Evolutionary conservation across 1,140 invertebrate genomes (phyloP).

Genomic region (Tetranychus cinnabarinus): DNA sequence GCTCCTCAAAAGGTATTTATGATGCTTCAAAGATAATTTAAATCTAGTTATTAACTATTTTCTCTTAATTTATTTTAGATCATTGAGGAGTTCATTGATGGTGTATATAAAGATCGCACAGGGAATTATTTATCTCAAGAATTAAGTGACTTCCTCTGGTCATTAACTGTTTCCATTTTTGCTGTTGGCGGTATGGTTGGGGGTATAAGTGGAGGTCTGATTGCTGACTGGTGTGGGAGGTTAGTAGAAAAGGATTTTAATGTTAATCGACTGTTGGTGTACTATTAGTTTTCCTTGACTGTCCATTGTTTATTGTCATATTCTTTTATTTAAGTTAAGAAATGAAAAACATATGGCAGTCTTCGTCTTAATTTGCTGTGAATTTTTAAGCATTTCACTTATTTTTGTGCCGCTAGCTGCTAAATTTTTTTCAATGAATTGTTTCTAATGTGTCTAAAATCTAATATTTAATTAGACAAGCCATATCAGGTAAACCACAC

Average conservation of each 20-base stretch:
- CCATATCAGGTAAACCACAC: too few relatives aligned
- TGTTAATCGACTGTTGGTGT: background rate
- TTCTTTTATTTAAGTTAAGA: background rate
- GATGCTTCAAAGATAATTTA: background rate
- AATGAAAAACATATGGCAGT: background rate
- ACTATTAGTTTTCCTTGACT: background rate
- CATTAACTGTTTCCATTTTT: slow-evolving; percentile 76
- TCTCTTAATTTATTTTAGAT: slow-evolving; percentile 7
- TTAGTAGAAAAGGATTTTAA: slow-evolving; percentile 18
- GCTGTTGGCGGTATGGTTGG: slow-evolving; percentile 86
- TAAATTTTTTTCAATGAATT: too few relatives aligned
- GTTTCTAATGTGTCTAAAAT: too few relatives aligned
- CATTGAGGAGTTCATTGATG: slow-evolving; percentile 78
- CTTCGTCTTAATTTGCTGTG: too few relatives aligned
- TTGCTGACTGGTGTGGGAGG: slow-evolving; percentile 71
- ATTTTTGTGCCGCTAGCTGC: too few relatives aligned
- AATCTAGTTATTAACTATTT: background rate
- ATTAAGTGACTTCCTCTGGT: slow-evolving; percentile 47
- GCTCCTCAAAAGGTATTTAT: slow-evolving; percentile 51
- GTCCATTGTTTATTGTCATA: background rate
- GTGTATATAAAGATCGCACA: slow-evolving; percentile 52
- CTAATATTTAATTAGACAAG: too few relatives aligned
- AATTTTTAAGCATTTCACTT: too few relatives aligned
- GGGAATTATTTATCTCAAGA: slow-evolving; percentile 41
- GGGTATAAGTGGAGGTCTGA: slow-evolving; percentile 64